Evolutionary conservation across 2,113 vertebrate species (phyloP).

Genomic region (Pygoscelis antarcticus): DNA sequence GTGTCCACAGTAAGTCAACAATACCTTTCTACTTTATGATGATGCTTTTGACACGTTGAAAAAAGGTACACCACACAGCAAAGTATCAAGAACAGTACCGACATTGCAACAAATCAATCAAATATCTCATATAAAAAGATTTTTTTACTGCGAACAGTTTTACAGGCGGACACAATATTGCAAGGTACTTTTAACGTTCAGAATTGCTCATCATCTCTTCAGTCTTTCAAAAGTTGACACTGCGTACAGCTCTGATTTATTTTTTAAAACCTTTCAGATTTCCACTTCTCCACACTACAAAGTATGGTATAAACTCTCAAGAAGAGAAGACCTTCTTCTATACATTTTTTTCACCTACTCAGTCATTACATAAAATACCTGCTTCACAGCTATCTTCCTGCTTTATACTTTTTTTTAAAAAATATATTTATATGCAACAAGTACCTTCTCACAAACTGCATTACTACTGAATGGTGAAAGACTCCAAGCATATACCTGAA

Average conservation of each 20-base stretch:
- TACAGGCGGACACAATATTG: background rate
- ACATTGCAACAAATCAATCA: background rate
- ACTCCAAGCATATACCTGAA: background rate
- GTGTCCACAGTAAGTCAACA: background rate
- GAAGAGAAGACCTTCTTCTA: background rate
- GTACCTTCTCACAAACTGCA: background rate
- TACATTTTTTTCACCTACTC: background rate
- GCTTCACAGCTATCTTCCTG: background rate
- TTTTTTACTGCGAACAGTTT: background rate
- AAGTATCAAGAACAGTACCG: background rate
- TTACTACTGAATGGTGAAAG: background rate
- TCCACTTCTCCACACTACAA: background rate
- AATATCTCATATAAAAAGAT: background rate
- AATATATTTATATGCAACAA: background rate
- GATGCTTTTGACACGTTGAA: background rate
- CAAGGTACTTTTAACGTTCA: background rate
- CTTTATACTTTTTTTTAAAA: background rate
- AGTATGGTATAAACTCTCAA: background rate
- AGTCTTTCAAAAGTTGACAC: background rate
- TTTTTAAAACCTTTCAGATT: background rate
- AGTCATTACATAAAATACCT: background rate
- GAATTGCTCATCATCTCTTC: background rate
- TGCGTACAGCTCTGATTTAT: background rate
- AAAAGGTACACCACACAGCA: background rate
- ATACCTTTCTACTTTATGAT: background rate